phyloP scores from a whole-genome alignment of 2,888 invertebrate genomes.

The Podotricha telesiphe region DNA sequence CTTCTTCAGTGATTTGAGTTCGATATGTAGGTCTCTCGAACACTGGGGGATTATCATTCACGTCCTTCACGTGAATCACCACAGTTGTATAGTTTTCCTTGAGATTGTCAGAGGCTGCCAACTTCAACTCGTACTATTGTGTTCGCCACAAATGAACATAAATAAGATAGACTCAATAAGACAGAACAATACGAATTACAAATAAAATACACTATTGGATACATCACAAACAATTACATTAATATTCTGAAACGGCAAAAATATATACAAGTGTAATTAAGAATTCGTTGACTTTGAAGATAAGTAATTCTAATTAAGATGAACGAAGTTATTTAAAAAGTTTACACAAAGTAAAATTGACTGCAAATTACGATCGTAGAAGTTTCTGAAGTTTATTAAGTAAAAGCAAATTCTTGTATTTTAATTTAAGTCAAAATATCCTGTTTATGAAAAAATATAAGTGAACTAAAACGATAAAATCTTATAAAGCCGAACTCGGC shows the following conservation, averaged over 20 bases:
- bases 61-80: constrained; percentile 98
- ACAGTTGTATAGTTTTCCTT: constrained; percentile 99
- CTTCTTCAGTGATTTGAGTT: constrained; percentile 97
- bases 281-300: constrained; percentile 53
- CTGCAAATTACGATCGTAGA: constrained; percentile 30
- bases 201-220: neutral
- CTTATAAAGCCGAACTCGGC: constrained; percentile 35
- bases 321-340: constrained; percentile 58
- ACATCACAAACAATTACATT: constrained; percentile 22
- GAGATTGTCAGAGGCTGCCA: constrained; percentile 97
- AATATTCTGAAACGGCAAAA: constrained; percentile 8
- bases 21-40: constrained; percentile 97
- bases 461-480: constrained; percentile 38
- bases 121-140: constrained; percentile 94
- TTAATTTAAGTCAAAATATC: constrained; percentile 13
- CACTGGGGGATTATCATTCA: constrained; percentile 98
- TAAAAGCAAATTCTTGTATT: constrained; percentile 3
- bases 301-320: constrained; percentile 54
- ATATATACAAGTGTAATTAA: constrained; percentile 40
- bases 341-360: constrained; percentile 34
- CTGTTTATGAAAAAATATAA: constrained; percentile 16
- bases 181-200: neutral
- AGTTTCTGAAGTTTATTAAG: constrained; percentile 22
- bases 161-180: constrained; percentile 28
- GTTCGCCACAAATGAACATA: constrained; percentile 48